Percentiles rank a stretch among this genome's conserved stretches.
Evolutionary conservation across 30 jellyfish, hydroid and myxozoan genomes (phyloP).

Genomic region (Pelagia noctiluca): DNA sequence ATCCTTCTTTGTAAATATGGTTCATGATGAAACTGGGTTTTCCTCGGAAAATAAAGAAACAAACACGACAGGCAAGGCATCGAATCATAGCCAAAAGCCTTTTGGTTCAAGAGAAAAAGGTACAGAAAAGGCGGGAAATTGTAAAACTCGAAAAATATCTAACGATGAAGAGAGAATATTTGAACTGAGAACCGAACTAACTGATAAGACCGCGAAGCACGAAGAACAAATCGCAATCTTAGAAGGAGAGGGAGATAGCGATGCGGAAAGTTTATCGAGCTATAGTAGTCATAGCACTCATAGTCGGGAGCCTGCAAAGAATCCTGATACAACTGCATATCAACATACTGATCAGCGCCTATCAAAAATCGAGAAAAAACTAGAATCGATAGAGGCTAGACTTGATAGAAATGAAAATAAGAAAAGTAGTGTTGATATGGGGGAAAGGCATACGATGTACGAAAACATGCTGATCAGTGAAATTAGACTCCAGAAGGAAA

Average conservation of each 20-base stretch:
- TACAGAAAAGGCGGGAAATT: not conserved
- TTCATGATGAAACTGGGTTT: not conserved
- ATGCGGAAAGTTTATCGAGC: not conserved
- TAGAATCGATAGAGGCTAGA: not conserved
- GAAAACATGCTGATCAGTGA: no score
- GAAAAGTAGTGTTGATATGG: not conserved
- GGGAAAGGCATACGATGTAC: not conserved
- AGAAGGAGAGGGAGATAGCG: not conserved
- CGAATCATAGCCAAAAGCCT: not conserved
- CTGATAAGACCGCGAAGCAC: not conserved
- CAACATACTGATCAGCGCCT: not conserved
- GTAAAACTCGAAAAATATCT: not conserved
- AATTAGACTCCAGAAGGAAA: not conserved
- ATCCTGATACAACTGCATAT: not conserved
- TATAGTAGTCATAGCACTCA: not conserved
- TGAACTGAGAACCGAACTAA: not conserved
- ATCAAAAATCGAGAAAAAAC: not conserved
- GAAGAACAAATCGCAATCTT: not conserved
- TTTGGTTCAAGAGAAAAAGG: not conserved
- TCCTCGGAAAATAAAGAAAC: not conserved
- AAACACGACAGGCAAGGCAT: slow-evolving; percentile 5
- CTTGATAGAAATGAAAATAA: no score
- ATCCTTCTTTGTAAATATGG: not conserved
- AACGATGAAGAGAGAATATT: not conserved
- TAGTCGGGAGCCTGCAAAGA: slow-evolving; percentile 1